Evolutionary conservation across 2,113 vertebrate species (phyloP), one percentile per base, ranked within the genome.

Genomic region (Alces alces): DNA sequence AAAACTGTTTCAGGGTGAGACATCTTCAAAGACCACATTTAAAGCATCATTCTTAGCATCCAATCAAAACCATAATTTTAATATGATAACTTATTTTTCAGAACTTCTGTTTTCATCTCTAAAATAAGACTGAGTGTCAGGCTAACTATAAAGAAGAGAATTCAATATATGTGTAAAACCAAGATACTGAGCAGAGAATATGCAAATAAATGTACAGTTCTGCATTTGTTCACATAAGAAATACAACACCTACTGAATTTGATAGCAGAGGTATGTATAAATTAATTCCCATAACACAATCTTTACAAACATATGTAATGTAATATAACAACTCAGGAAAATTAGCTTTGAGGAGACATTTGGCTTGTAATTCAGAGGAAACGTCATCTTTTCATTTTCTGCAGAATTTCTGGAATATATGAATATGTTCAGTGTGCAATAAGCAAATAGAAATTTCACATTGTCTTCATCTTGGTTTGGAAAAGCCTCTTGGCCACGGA

Each of bases 371-470:
- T 86, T 92, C 14, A 93, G 47, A 93, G 55, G 88, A 57, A n/a
- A n/a, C 50, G 66, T 50, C 50, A 64, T 87, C 50, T 89, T 80
- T 85, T 28, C 45, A 50, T 89, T 95, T 86, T 87, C 57, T 97
- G 8, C 2, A 27, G 93, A 97, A 97, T 25, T 95, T 97, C 83
- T 95, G 95, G 66, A 95, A 96, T 57, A 50, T 60, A 0, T 0
- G 36, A 86, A 60, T 96, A 89, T 1, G 0, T 95, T 98, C 95
- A 95, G 54, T 39, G 58, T 58, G 30, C 60, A 93, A 60, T 45
- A 96, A 96, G 45, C 85, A 89, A 92, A 83, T 50, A 96, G 60
- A 92, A 93, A 96, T 96, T 93, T 96, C 83, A 73, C 93, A 87
- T 90, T 54, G 36, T 92, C 88, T 94, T 91, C 45, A 1, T 66